Base-by-base conservation (phyloP, 2,888 invertebrate species). In the Drosophila putrida region DNA sequence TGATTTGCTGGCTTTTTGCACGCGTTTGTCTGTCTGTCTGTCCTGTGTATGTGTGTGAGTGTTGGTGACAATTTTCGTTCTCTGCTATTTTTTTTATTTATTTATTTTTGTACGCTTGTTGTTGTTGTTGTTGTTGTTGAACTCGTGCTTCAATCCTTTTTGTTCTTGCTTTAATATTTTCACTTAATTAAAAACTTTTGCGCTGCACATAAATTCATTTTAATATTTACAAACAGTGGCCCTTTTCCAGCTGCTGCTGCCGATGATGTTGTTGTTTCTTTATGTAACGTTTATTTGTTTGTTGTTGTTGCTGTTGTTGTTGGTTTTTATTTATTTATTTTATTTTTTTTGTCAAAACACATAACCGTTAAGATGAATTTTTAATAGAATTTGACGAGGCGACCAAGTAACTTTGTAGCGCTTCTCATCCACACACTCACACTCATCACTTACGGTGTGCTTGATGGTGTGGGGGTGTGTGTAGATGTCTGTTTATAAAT, bases 311-410 rank as follows among this genome's bases (percentile, higher is more conserved):
- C 38, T 38, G 54, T 8, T 31, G 5, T 0, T 31, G 3, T 31
- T 31, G 20, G 20, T 31, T 8, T 8, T 31, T 31, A 31, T 31
- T 39, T 68, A 39, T 50, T 55, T 36, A 44, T 55, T 36, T 57
- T 13, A 20, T 13, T 58, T 51, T 43, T 81, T 84, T 76, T 78
- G 67, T 72, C 77, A 82, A 82, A 81, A 79, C 82, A 76, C 77
- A 83, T 83, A 82, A 83, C 88, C 85, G 80, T 83, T 84, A 87
- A 78, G 82, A 84, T 83, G 68, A 87, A 83, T 83, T 77, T 83
- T 87, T 83, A 83, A 83, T 84, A 70, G 72, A 75, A 82, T 82
- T 86, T 84, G 79, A 81, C 65, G 70, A 73, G 67, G 79, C 76
- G 64, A 77, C 67, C 71, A 50, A 57, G 60, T 41, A 76, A 76